Base-by-base conservation (phyloP, 2,888 invertebrate species). In the Tachina lurida region DNA sequence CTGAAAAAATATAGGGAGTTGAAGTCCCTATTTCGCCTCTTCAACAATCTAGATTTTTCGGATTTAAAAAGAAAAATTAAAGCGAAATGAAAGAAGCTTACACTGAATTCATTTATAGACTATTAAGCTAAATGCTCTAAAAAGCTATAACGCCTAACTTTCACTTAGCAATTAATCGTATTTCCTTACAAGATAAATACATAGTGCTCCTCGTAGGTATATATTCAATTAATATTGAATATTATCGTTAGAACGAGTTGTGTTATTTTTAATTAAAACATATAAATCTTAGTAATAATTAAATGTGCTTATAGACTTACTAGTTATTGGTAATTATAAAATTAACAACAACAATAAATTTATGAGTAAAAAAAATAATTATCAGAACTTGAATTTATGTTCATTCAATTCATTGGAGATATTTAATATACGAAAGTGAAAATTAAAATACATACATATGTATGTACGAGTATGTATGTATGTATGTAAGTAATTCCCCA, bases 211-310 rank as follows among this genome's bases (percentile, higher is more conserved):
- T 39, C 60, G 60, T 60, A 31, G n/a, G n/a, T n/a, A n/a, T n/a
- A n/a, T n/a, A n/a, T n/a, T n/a, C n/a, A n/a, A n/a, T n/a, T n/a
- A 10, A 68, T 19, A 39, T 10, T 10, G 0, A 17, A 41, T 9
- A 43, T 71, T 19, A 58, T 31, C 31, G 8, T 71, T 45, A 45
- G 58, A 58, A 45, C 56, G 12, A 31, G 43, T 56, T 56, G 19
- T 19, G 22, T 2, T 45, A 47, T 47, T 71, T 58, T 58, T 49
- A 60, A 73, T 73, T 39, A 49, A 60, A 71, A 73, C 70, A 70
- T 78, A 68, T 62, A 54, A 70, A 62, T 70, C 7, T 54, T 49
- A 60, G 12, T n/a, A 22, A 68, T 62, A 71, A 65, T 79, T 63
- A 65, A 71, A 45, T 43, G 31, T 5, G 19, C 39, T 52, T 62